These are phyloP conservation scores for Nipponia nippon DNA, from an alignment of 2,113 vertebrate genomes.

Conservation along the genomic window DNA sequence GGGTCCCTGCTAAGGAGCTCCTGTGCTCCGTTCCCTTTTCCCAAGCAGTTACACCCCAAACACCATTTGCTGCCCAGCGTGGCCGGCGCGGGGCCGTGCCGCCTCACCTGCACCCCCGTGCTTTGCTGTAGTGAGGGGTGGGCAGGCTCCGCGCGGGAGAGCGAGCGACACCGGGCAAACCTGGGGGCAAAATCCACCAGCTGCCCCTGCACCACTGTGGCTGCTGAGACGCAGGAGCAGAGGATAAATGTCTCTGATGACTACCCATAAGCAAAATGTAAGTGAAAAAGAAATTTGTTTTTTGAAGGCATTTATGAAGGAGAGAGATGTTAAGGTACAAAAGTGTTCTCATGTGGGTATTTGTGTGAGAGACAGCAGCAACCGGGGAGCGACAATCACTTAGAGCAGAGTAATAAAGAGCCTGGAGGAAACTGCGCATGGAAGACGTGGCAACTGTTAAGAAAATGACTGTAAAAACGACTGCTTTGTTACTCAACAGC, in stretches of 20 bases:
- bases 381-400: background rate
- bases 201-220: background rate
- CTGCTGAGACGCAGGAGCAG: background rate
- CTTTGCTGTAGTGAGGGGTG: background rate
- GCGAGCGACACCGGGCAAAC: background rate
- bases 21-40: background rate
- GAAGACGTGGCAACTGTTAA: background rate
- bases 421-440: background rate
- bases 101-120: too few species aligned
- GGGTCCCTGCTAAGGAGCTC: background rate
- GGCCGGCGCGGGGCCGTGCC: fast-evolving
- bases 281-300: background rate
- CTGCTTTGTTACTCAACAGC: background rate
- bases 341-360: background rate
- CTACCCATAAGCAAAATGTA: background rate
- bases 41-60: background rate
- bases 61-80: background rate
- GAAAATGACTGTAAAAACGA: background rate
- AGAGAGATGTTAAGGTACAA: background rate
- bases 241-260: background rate
- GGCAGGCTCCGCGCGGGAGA: background rate
- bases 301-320: background rate
- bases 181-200: background rate
- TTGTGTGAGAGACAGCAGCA: background rate
- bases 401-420: background rate